Conservation (phyloP, 2,888 invertebrate species). For the Corythucha ciliata region DNA sequence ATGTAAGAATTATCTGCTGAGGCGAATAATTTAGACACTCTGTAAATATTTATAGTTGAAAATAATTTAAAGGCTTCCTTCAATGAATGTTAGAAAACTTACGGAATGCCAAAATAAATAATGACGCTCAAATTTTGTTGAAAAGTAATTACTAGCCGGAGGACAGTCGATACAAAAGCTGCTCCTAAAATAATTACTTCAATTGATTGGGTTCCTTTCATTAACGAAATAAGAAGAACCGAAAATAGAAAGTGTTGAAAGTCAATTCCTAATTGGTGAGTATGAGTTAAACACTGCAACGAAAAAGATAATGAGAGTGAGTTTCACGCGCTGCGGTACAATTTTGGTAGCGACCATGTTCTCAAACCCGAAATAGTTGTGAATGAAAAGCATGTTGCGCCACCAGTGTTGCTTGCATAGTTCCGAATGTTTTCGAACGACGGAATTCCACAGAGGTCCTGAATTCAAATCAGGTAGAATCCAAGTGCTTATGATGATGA, state of each 20-base stretch:
- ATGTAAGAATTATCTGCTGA: constrained; percentile 42
- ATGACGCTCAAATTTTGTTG: constrained; percentile 48
- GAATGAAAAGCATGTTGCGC: constrained; percentile 51
- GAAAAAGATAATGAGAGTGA: too few species aligned
- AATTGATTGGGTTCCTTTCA: constrained; percentile 42
- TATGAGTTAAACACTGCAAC: constrained; percentile 51
- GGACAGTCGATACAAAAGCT: too few species aligned
- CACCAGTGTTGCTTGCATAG: constrained; percentile 51
- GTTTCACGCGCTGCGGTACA: too few species aligned
- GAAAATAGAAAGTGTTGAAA: constrained; percentile 50
- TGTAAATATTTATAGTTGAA: too few species aligned
- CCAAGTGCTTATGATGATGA: constrained; percentile 50
- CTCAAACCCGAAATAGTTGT: constrained; percentile 52
- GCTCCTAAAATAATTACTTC: constrained; percentile 41
- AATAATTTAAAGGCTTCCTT: constrained; percentile 1
- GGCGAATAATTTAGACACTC: constrained; percentile 31
- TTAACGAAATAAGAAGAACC: constrained; percentile 46
- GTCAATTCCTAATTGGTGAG: constrained; percentile 51
- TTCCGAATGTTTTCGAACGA: constrained; percentile 48
- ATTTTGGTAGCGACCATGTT: constrained; percentile 46
- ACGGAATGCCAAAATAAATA: constrained; percentile 50
- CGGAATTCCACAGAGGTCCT: constrained; percentile 51
- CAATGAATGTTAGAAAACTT: too few species aligned
- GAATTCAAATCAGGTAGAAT: constrained; percentile 47
- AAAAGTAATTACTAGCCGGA: constrained; percentile 43